Evolutionary conservation across 2,797 vertebrate genomes (phyloP).

Genomic region (Pseudomugil tenellus): DNA sequence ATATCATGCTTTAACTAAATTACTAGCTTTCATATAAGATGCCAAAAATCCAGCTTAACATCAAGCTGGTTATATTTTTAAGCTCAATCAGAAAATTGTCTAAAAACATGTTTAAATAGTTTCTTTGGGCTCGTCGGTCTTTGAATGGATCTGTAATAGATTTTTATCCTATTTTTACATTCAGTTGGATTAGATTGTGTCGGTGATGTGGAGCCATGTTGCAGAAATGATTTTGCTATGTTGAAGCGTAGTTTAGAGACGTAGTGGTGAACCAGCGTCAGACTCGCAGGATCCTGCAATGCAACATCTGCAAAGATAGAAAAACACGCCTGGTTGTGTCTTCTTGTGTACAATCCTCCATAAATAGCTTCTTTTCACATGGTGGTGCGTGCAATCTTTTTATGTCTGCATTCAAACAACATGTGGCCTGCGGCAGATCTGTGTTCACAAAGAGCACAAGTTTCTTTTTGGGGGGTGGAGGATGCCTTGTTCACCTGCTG

Average conservation of each 20-base stretch:
- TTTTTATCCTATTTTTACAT: no score
- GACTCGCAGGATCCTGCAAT: not conserved
- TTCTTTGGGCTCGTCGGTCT: no score
- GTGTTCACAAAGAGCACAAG: not conserved
- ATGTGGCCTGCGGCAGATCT: slow-evolving; percentile 57
- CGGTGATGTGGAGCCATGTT: no score
- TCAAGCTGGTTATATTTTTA: no score
- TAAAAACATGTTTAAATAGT: no score
- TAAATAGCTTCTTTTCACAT: slow-evolving; percentile 51
- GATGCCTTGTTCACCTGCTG: slow-evolving; percentile 43
- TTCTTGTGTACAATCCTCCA: slow-evolving; percentile 31
- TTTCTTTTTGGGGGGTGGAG: slow-evolving; percentile 1
- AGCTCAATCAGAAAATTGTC: no score
- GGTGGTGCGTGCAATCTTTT: slow-evolving; percentile 20
- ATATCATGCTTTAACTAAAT: no score
- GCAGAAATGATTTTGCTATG: no score
- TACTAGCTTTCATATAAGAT: no score
- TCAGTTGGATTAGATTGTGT: no score
- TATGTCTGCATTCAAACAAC: slow-evolving; percentile 27
- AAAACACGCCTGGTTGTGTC: slow-evolving; percentile 23
- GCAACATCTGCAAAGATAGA: not conserved
- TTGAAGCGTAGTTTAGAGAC: slow-evolving; percentile 7
- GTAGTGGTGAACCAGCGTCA: slow-evolving; percentile 6
- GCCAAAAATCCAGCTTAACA: no score
- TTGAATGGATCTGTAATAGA: no score